Evolutionary conservation across 2,888 invertebrate genomes (phyloP), one percentile per base, ranked within the genome.

Genomic region (Alloplasta piceator): DNA sequence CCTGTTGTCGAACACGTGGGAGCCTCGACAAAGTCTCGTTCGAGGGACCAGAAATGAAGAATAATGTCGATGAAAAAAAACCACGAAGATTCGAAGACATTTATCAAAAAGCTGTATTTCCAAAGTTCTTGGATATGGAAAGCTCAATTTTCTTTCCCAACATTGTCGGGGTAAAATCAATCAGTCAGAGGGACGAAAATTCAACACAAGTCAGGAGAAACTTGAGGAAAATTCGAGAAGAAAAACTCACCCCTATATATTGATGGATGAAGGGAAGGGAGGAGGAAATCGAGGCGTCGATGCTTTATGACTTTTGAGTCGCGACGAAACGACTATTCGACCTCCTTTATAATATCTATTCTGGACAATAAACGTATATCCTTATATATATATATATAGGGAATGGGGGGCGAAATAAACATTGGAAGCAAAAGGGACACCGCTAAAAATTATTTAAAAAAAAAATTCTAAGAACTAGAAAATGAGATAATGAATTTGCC

Each of bases 311-410:
- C 76, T 63, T 50, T 46, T 36, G 48, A 63, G 76, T 80, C 76
- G 71, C 77, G 80, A 77, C 80, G 80, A 68, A 80, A 76, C 75
- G 80, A 80, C 80, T 61, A 78, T 72, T 39, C 67, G 55, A 61
- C 43, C 63, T 58, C 43, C 68, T 50, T 63, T 72, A 67, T 80
- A 68, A 72, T 68, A 50, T 72, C 61, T 80, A 78, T 68, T 46
- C 66, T 60, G 14, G 14, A 41, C 26, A 16, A 26, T 36, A 56
- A 14, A 68, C n/a, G 39, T 38, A 68, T 43, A 56, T 26, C 55
- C 43, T 6, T 41, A 41, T 41, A 41, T 41, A 43, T 43, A 4
- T 52, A 12, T 12, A 52, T 52, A 52, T 4, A 52, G 3, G 3
- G 26, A 26, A 26, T 3, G 26, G 26, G 26, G 26, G 26, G 26